Base-by-base conservation (phyloP, 2,797 vertebrate species). In the Pseudopleuronectes americanus region DNA sequence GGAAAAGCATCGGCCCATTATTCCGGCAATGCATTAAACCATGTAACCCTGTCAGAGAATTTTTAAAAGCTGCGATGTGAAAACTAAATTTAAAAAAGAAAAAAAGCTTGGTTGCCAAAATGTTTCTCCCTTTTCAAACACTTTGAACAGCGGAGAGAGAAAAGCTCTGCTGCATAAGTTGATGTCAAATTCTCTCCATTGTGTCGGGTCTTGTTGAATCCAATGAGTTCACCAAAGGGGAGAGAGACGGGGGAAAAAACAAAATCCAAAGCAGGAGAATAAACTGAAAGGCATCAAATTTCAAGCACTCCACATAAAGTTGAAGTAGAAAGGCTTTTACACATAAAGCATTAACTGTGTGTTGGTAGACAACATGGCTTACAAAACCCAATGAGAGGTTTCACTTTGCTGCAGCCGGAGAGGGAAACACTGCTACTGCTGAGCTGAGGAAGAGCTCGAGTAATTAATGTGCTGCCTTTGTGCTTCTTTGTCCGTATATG, bases 141-240 rank as follows among this genome's bases (percentile, higher is more conserved):
- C 68, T 84, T 71, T 83, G 71, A 84, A 79, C n/a, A 66, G 56
- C 33, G 51, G 57, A 55, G 57, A 60, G 48, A 72, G 49, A 71
- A 63, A 79, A 0, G 1, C 69, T 3, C 66, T 36, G 52, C 59
- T 58, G 61, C 68, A 74, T 55, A 60, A 79, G 74, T 73, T 70
- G 47, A 76, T 71, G 68, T 84, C 71, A 82, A 60, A 76, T 72
- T 84, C 74, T 62, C 55, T 79, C 77, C 84, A 45, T 74, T 83
- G 38, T 75, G 59, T 57, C 63, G 61, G 49, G 55, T 76, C 57
- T 81, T 45, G 63, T 31, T 76, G 65, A 61, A 80, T 72, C 26
- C 41, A 76, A 76, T 45, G 14, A 79, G 24, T 69, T 67, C 43
- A 67, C 10, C 55, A 49, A 62, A 47, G 64, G 23, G 1, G 3